Evolutionary conservation across 2,888 invertebrate genomes (phyloP), one percentile per base, ranked within the genome.

Genomic region (Antitype chi): DNA sequence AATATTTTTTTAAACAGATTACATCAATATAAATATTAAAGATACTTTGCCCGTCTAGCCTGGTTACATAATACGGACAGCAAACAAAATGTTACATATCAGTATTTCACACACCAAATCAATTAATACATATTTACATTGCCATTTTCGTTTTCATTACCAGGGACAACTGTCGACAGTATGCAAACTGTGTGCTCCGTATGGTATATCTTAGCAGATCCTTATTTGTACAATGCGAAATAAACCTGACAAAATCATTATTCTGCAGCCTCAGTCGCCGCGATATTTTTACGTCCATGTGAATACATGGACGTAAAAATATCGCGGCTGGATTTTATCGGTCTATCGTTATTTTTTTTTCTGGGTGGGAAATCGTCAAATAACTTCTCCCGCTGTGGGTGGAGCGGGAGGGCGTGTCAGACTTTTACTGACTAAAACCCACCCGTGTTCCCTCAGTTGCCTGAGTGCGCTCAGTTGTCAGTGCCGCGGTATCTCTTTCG

Each of bases 31-130:
- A 60, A 28, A 62, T n/a, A 49, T 25, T 69, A 20, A 28, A 70
- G 8, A 60, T 60, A 49, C 15, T 64, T 64, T 32, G 64, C n/a
- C 5, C 17, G 32, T 70, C n/a, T 70, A 60, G 69, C 7, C 57
- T 64, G 32, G 4, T 8, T 13, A n/a, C n/a, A 25, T 67, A 52
- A 38, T 67, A 25, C 49, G 66, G 49, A 52, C 49, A 66, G 5
- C 71, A 67, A 71, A 71, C 20, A 52, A 67, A 32, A 11, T 64
- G 1, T 38, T 6, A 49, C 28, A 52, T 28, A n/a, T n/a, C n/a
- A n/a, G n/a, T n/a, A n/a, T n/a, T 13, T 43, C 74, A 60, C 74
- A 74, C 43, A n/a, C 74, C 74, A 60, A 74, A 74, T 53, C 3
- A 11, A 43, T 52, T 49, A 28, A 43, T 74, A 74, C 52, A 74